Percentiles rank a stretch among this genome's conserved stretches.
Conservation (phyloP, 2,113 vertebrate genomes). For the Stictonetta naevosa region DNA sequence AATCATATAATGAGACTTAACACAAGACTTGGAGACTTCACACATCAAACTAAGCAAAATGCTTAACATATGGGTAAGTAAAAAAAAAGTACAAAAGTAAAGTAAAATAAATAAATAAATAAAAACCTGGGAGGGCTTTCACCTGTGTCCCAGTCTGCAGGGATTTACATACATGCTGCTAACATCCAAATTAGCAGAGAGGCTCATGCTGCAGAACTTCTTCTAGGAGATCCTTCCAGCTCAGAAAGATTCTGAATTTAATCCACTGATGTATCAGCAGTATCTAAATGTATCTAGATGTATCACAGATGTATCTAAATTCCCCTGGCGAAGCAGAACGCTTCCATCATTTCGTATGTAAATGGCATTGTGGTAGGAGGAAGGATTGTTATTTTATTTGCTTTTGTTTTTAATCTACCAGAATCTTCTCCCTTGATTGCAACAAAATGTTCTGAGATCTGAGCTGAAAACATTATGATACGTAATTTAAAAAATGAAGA, state of each 20-base stretch:
- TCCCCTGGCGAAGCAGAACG: neutral
- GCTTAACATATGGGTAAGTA: neutral
- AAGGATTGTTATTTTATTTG: neutral
- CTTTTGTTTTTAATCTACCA: neutral
- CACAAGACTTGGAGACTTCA: neutral
- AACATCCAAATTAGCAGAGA: neutral
- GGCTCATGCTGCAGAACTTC: neutral
- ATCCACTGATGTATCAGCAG: neutral
- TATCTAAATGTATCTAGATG: too few species aligned
- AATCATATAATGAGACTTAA: neutral
- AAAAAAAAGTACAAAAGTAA: too few species aligned
- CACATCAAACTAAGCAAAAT: neutral
- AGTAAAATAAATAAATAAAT: too few species aligned
- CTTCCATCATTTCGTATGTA: neutral
- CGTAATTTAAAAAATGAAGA: slow-evolving; percentile 1
- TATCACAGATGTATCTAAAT: too few species aligned
- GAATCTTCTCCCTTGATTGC: neutral
- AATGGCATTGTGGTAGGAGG: neutral
- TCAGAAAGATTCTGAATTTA: neutral
- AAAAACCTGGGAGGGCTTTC: neutral
- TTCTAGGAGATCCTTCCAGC: neutral
- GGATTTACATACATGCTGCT: neutral
- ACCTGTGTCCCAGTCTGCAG: neutral
- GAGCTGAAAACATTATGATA: neutral
- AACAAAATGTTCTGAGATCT: neutral